Conservation (phyloP, 1,140 invertebrate species). For the Portunus trituberculatus region DNA sequence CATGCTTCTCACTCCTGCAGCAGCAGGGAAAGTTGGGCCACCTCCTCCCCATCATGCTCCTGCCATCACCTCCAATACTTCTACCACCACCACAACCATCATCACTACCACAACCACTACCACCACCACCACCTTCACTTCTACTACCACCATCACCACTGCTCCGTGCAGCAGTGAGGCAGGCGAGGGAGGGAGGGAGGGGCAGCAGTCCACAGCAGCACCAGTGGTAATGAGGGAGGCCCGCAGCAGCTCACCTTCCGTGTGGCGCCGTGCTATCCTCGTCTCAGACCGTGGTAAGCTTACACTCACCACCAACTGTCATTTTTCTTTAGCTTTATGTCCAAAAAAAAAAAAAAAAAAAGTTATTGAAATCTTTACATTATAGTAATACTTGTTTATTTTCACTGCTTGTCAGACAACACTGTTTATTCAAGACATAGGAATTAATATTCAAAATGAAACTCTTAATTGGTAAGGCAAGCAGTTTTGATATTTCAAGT, state of each 20-base stretch:
- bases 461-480: too few relatives aligned
- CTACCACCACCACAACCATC: constrained; percentile 34
- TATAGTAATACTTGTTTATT: too few relatives aligned
- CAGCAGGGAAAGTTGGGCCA: not conserved
- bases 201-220: not conserved
- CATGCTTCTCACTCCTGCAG: constrained; percentile 18
- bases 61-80: constrained; percentile 15
- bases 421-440: too few relatives aligned
- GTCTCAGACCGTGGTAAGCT: constrained; percentile 68
- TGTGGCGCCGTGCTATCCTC: constrained; percentile 66
- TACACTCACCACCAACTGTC: not conserved
- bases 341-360: too few relatives aligned
- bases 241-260: constrained; percentile 70
- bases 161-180: too few relatives aligned
- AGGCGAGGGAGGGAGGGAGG: constrained; percentile 42
- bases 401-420: too few relatives aligned
- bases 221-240: constrained; percentile 66
- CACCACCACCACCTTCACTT: not conserved
- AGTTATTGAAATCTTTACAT: too few relatives aligned
- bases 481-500: too few relatives aligned
- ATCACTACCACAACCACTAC: not conserved
- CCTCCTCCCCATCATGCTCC: constrained; percentile 15
- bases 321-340: too few relatives aligned
- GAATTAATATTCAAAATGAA: too few relatives aligned
- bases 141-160: constrained; percentile 5